phyloP scores from a whole-genome alignment of 2,797 vertebrate genomes.

The Lophotriccus pileatus region DNA sequence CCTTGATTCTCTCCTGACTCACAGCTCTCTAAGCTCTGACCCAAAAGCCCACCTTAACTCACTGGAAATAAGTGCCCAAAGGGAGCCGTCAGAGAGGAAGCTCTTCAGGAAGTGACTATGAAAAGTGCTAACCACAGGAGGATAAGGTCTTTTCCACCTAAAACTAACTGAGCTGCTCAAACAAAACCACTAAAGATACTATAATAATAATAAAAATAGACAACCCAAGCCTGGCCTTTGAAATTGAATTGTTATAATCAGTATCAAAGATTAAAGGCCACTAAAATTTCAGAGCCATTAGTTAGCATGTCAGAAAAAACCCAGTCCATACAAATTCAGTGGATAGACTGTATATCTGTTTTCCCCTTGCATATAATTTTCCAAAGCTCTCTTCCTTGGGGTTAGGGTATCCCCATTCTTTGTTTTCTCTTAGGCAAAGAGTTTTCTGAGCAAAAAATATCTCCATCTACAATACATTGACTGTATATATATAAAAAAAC shows the following conservation, averaged over 20 bases:
- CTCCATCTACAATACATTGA: background rate
- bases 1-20: conserved; percentile 42
- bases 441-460: background rate
- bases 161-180: background rate
- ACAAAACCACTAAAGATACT: background rate
- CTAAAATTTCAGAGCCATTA: background rate
- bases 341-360: background rate
- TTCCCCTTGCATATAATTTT: background rate
- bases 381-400: background rate
- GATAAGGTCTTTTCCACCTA: conserved; percentile 26
- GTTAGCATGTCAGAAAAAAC: background rate
- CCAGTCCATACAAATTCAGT: background rate
- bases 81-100: background rate
- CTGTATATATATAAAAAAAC: background rate
- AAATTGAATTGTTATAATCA: conserved; percentile 1
- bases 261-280: conserved; percentile 30
- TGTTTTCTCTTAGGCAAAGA: background rate
- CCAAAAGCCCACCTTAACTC: conserved; percentile 31
- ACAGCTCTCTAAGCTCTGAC: conserved; percentile 17
- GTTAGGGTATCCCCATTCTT: background rate
- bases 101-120: background rate
- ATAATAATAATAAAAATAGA: background rate
- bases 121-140: background rate
- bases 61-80: conserved; percentile 12
- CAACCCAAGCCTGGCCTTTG: background rate